phyloP scores from a whole-genome alignment of 2,888 invertebrate genomes.

The Apamea anceps region DNA sequence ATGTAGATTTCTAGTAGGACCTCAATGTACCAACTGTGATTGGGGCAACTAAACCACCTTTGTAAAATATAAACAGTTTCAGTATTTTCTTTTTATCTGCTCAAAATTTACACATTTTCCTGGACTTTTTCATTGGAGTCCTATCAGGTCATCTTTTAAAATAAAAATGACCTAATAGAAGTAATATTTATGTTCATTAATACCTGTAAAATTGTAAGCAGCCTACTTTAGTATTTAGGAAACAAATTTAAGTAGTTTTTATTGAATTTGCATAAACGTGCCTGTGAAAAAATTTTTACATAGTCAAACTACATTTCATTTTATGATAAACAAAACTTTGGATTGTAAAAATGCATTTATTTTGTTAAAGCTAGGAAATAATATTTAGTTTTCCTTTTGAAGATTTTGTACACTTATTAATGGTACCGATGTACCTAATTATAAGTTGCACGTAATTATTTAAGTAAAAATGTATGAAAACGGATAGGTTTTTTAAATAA shows the following conservation, averaged over 20 bases:
- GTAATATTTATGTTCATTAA: neutral
- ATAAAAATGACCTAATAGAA: neutral
- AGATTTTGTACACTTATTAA: slow-evolving; percentile 52
- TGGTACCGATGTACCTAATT: slow-evolving; percentile 45
- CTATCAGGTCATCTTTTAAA: neutral
- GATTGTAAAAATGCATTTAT: slow-evolving; percentile 63
- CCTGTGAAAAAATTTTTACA: slow-evolving; percentile 35
- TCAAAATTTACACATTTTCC: neutral
- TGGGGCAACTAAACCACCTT: slow-evolving; percentile 15
- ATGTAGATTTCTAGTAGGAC: slow-evolving; percentile 18
- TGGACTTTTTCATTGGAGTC: neutral
- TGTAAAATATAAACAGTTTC: slow-evolving; percentile 3
- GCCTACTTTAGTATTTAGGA: slow-evolving; percentile 6
- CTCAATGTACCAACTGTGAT: slow-evolving; percentile 5
- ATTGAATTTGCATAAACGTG: slow-evolving; percentile 28
- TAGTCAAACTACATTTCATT: slow-evolving; percentile 26
- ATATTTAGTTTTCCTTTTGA: slow-evolving; percentile 21
- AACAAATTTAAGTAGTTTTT: neutral
- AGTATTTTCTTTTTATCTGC: neutral
- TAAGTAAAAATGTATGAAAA: slow-evolving; percentile 63
- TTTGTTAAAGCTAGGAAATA: slow-evolving; percentile 40
- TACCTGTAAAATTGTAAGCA: neutral
- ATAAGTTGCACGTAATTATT: slow-evolving; percentile 60
- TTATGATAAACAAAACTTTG: slow-evolving; percentile 22
- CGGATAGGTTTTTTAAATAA: slow-evolving; percentile 68